Conservation (phyloP, 2,888 invertebrate species). For the Conops quadrifasciatus region DNA sequence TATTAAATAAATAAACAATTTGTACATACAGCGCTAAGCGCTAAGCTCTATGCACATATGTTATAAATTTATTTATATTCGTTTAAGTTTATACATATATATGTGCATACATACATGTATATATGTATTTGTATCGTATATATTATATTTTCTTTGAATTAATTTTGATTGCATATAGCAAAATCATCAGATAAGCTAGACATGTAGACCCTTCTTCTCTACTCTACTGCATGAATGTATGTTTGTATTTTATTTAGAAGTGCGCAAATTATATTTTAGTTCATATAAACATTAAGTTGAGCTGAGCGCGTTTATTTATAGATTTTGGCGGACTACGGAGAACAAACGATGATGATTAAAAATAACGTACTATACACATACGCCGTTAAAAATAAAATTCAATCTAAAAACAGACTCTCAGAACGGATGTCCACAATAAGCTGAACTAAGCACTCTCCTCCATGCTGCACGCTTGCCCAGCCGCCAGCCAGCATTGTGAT, state of each 20-base stretch:
- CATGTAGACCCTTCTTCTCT: slow-evolving; percentile 24
- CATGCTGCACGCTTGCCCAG: slow-evolving; percentile 1
- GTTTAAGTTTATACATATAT: slow-evolving; percentile 8
- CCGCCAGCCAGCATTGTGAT: not conserved
- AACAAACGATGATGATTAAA: slow-evolving; percentile 41
- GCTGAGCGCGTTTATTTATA: slow-evolving; percentile 58
- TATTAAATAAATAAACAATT: slow-evolving; percentile 10
- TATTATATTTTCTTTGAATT: slow-evolving; percentile 7
- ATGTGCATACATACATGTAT: slow-evolving; percentile 10
- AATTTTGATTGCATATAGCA: slow-evolving; percentile 8
- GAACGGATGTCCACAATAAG: slow-evolving; percentile 20
- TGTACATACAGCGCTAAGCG: slow-evolving; percentile 4
- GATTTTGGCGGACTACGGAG: slow-evolving; percentile 43
- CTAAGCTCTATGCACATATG: slow-evolving; percentile 1
- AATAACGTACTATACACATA: slow-evolving; percentile 35
- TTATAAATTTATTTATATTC: not conserved
- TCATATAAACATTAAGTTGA: slow-evolving; percentile 49
- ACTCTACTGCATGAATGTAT: slow-evolving; percentile 33
- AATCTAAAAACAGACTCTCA: slow-evolving; percentile 24
- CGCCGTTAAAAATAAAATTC: slow-evolving; percentile 29
- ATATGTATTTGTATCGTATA: slow-evolving; percentile 15
- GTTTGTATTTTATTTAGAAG: slow-evolving; percentile 53
- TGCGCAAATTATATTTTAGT: slow-evolving; percentile 58
- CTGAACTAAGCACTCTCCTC: slow-evolving; percentile 24
- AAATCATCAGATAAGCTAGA: slow-evolving; percentile 27